These are phyloP conservation scores for Anarhynchus alexandrinus DNA, from an alignment of 2,113 vertebrate species.

Conservation along the genomic window DNA sequence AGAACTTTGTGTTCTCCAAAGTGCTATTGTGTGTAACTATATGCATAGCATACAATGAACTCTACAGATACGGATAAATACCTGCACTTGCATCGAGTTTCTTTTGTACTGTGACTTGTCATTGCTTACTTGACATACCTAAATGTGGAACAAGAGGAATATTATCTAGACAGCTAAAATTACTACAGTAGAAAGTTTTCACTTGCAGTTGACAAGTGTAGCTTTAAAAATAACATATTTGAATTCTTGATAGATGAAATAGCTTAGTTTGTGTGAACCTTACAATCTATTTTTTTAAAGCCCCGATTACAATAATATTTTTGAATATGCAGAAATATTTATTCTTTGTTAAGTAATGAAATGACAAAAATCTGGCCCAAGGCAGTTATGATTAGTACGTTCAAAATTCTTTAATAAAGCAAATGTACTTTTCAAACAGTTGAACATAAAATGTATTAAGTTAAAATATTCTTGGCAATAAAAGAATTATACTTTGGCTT, in stretches of 20 bases:
- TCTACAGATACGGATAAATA: background rate
- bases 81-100: rapidly evolving
- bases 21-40: background rate
- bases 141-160: background rate
- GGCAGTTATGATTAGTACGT: background rate
- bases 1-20: background rate
- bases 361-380: background rate
- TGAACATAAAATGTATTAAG: background rate
- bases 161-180: background rate
- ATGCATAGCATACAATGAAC: background rate
- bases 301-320: background rate
- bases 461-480: background rate
- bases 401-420: background rate
- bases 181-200: background rate
- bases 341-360: background rate
- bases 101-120: background rate
- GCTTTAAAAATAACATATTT: background rate
- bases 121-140: background rate
- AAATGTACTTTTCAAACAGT: background rate
- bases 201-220: background rate
- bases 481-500: background rate
- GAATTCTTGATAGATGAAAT: background rate
- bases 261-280: background rate
- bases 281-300: background rate
- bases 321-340: background rate